Base-by-base conservation (phyloP, 1,140 invertebrate genomes). In the Macrosteles quadrilineatus region DNA sequence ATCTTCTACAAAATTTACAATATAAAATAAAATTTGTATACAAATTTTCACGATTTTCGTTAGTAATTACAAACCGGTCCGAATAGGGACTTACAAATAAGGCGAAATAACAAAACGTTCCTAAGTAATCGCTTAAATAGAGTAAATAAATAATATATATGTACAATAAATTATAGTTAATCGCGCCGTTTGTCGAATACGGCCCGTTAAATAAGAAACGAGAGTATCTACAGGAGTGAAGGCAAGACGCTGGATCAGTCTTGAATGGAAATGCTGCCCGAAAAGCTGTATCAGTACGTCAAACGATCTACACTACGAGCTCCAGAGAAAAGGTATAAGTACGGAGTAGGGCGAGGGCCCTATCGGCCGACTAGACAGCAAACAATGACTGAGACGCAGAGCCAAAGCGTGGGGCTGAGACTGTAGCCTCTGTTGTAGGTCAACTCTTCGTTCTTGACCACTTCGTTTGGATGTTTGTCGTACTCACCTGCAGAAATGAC, bases 401-500 rank as follows among this genome's bases (percentile, higher is more conserved):
- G 31, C 68, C 55, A 59, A 14, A 69, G 45, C 27, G n/a, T 40
- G n/a, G 57, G 31, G 3, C 31, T 57, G 2, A 62, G 43, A 40
- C 70, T 68, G 32, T n/a, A 25, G 14, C 71, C 73, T 19, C 30
- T 80, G 75, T 83, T 87, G 75, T 92, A 92, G 27, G 92, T 94
- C 73, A 95, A 81, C 82, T 95, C 93, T 81, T 95, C 93, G 80
- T 94, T 95, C 82, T 95, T 95, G 73, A 95, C 91, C 74, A 95
- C 92, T 81, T 96, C 94, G 80, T 96, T 96, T 63, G 90, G 92
- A 82, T 91, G 86, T 78, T 94, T 93, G 77, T 93, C 92, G 80
- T 91, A 91, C 76, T 92, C 90, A 83, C 91, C 89, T 89, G 82
- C n/a, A 82, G 83, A 77, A 75, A 74, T 77, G 68, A 71, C 77